These are phyloP conservation scores for Malurus leucopterus DNA, from an alignment of 2,797 vertebrate species.

Conservation along the genomic window DNA sequence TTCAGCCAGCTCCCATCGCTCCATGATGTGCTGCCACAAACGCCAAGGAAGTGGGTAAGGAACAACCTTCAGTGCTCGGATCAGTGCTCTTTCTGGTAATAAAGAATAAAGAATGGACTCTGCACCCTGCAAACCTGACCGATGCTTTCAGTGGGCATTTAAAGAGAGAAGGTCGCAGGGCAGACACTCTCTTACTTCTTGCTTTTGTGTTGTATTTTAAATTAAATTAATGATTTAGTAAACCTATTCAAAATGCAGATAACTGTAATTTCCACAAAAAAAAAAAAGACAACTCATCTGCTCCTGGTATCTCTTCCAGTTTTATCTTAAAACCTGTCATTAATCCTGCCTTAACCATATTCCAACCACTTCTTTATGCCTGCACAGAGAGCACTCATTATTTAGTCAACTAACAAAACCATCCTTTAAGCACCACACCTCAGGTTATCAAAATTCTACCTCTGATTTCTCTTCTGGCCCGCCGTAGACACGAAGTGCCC, in stretches of 20 bases:
- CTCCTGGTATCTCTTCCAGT: neutral
- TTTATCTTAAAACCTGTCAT: neutral
- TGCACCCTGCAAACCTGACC: accelerated
- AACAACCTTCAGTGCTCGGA: neutral
- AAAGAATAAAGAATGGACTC: neutral
- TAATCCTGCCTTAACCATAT: neutral
- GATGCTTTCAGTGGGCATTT: accelerated
- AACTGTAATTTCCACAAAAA: neutral
- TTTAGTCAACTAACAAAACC: neutral
- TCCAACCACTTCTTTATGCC: neutral
- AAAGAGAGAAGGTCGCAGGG: neutral
- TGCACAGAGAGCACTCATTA: neutral
- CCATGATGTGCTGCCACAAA: neutral
- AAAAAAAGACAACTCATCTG: neutral
- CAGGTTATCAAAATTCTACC: neutral
- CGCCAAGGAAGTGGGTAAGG: neutral
- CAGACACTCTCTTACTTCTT: neutral
- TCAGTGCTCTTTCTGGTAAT: neutral
- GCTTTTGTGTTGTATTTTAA: neutral
- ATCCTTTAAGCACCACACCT: neutral
- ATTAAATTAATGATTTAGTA: neutral
- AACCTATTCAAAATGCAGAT: neutral
- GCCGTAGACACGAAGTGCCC: neutral
- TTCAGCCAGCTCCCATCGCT: neutral
- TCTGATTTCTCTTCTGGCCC: neutral